A percentile compares a stretch with the other conserved stretches of the same genome.
Evolutionary conservation across 1,140 invertebrate genomes (phyloP).

Genomic region (Dufourea novaeangliae): DNA sequence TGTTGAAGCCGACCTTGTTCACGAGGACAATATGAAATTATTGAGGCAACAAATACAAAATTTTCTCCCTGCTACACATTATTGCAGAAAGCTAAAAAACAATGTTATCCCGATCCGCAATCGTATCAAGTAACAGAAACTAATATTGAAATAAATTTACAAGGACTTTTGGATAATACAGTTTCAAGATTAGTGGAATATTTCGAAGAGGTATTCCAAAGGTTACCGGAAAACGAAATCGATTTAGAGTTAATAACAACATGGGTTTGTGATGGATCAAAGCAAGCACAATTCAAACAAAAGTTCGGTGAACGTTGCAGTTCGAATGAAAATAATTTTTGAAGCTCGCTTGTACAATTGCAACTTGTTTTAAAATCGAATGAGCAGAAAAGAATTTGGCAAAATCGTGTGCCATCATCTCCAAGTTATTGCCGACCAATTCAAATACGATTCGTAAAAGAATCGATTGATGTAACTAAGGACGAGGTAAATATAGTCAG

Average conservation of each 20-base stretch:
- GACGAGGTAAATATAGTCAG: neutral
- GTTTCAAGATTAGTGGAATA: neutral
- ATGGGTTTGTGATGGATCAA: too few relatives aligned
- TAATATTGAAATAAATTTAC: neutral
- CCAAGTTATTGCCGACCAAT: conserved; percentile 18
- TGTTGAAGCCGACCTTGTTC: too few relatives aligned
- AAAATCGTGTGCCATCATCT: conserved; percentile 14
- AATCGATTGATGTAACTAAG: neutral
- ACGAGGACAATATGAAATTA: too few relatives aligned
- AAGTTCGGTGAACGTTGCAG: neutral
- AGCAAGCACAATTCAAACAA: too few relatives aligned
- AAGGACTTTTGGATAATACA: neutral
- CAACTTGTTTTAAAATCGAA: neutral
- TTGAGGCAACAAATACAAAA: too few relatives aligned
- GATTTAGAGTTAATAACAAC: neutral
- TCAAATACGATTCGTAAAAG: neutral
- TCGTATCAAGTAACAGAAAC: neutral
- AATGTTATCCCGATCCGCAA: neutral
- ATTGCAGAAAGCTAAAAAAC: neutral
- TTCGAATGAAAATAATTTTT: neutral
- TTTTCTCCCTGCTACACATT: neutral
- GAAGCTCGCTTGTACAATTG: neutral
- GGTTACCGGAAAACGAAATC: neutral
- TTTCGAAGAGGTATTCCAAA: neutral
- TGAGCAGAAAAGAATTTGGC: conserved; percentile 3